Evolutionary conservation across 2,113 vertebrate genomes (phyloP).

Genomic region (Semicossyphus pulcher): DNA sequence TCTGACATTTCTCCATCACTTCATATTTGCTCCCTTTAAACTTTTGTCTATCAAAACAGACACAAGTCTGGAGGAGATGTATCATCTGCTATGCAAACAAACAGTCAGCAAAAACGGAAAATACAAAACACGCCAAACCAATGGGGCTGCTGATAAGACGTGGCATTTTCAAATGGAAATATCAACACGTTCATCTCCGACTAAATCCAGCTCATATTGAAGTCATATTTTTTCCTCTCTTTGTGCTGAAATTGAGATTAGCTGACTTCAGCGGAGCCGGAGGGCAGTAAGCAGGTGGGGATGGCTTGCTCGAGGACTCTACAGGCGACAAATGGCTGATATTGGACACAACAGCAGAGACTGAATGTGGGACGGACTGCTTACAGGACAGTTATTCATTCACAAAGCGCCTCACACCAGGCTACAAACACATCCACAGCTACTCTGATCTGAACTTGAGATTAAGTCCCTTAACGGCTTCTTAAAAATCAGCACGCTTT

Average conservation of each 20-base stretch:
- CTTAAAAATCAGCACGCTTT: too few species aligned
- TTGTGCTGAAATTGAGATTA: constrained; percentile 14
- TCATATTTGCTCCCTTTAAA: not conserved
- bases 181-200: not conserved
- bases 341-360: constrained; percentile 24
- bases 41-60: not conserved
- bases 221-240: not conserved
- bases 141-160: constrained; percentile 1
- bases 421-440: not conserved
- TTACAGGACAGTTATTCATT: constrained; percentile 4
- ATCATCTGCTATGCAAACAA: not conserved
- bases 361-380: not conserved
- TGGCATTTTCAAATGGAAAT: not conserved
- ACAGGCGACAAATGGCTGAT: constrained; percentile 1
- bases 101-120: not conserved
- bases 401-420: not conserved
- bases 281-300: constrained; percentile 19
- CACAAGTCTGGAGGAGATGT: not conserved
- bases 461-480: not conserved
- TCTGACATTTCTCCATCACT: not conserved
- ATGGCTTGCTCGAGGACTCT: constrained; percentile 10
- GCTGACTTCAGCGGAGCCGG: constrained; percentile 16
- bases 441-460: not conserved
- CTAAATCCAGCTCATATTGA: constrained; percentile 9
- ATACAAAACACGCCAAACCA: not conserved